phyloP scores from a whole-genome alignment of 1,140 invertebrate genomes.

The Sinella curviseta region DNA sequence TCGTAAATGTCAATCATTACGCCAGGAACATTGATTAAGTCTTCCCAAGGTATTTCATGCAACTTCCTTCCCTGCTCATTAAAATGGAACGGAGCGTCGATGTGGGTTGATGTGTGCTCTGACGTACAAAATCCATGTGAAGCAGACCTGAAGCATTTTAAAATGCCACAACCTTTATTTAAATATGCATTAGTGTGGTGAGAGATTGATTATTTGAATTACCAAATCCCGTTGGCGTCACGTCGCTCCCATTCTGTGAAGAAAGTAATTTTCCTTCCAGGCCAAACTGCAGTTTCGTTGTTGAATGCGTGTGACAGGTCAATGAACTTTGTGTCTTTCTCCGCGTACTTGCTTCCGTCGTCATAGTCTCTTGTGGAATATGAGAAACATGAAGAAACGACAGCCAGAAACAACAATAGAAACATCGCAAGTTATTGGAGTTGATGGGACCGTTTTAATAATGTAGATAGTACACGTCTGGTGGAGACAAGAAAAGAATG shows the following conservation, averaged over 20 bases:
- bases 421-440: too few species aligned
- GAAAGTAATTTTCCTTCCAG: not conserved
- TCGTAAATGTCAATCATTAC: too few species aligned
- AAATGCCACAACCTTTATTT: not conserved
- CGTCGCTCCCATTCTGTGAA: not conserved
- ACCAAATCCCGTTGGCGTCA: not conserved
- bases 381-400: too few species aligned
- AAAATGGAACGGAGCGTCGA: constrained; percentile 70
- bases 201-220: not conserved
- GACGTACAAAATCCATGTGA: constrained; percentile 46
- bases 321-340: not conserved
- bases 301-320: too few species aligned
- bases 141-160: constrained; percentile 28
- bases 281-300: not conserved
- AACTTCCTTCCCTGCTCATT: constrained; percentile 58
- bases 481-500: too few species aligned
- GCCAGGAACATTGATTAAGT: constrained; percentile 59
- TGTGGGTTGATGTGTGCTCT: constrained; percentile 65
- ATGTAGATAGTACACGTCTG: too few species aligned
- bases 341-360: not conserved
- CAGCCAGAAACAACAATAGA: too few species aligned
- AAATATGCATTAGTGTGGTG: not conserved
- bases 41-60: constrained; percentile 62
- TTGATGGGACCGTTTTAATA: too few species aligned
- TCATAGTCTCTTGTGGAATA: too few species aligned